Conservation (phyloP, 2,888 invertebrate genomes). For the Scaptodrosophila latifasciaeformis region DNA sequence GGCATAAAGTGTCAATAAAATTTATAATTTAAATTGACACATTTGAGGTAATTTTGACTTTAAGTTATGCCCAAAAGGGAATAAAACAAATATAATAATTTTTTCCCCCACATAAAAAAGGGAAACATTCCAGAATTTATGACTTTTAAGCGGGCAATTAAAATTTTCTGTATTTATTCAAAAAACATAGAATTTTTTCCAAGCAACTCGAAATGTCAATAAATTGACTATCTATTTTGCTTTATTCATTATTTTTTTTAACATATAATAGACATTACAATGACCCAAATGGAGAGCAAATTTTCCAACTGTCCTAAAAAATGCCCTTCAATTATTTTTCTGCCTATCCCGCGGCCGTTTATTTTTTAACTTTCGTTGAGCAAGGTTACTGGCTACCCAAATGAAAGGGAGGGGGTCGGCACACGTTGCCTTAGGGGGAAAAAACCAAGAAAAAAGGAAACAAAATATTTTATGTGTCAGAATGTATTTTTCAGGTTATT, state of each 20-base stretch:
- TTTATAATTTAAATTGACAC: too few relatives aligned
- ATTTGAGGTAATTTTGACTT: too few relatives aligned
- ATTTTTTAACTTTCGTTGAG: neutral
- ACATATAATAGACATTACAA: conserved; percentile 14
- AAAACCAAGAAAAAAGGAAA: conserved; percentile 4
- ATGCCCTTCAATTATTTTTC: conserved; percentile 37
- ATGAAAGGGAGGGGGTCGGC: neutral
- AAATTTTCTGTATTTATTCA: neutral
- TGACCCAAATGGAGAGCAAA: conserved; percentile 35
- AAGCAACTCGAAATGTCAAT: conserved; percentile 37
- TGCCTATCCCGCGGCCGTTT: conserved; percentile 7
- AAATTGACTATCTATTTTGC: conserved; percentile 13
- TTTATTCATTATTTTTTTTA: conserved; percentile 22
- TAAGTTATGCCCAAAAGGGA: too few relatives aligned
- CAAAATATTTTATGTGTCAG: conserved; percentile 32
- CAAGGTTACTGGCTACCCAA: conserved; percentile 12
- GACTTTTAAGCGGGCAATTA: too few relatives aligned
- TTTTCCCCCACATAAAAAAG: too few relatives aligned
- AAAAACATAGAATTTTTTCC: neutral
- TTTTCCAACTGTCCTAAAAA: conserved; percentile 9
- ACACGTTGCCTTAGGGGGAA: conserved; percentile 18
- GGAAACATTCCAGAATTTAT: too few relatives aligned
- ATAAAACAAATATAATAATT: too few relatives aligned
- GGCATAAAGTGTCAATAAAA: too few relatives aligned
- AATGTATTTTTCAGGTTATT: conserved; percentile 48